Percentiles rank a stretch among this genome's conserved stretches.
These are phyloP conservation scores for Cyanoliseus patagonus DNA, from an alignment of 2,113 vertebrate species.

Conservation along the genomic window DNA sequence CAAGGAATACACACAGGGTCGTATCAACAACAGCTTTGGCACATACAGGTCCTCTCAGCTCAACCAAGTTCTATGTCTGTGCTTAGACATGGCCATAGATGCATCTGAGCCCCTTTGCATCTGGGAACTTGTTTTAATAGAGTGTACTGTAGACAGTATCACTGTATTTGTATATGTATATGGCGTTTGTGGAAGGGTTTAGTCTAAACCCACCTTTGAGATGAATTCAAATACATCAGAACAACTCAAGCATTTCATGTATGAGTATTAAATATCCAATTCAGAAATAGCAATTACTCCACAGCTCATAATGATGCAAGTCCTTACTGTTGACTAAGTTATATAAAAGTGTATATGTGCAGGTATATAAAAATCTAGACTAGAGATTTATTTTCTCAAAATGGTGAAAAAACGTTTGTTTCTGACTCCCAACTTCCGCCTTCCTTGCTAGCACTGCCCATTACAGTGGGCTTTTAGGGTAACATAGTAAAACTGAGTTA, in stretches of 20 bases:
- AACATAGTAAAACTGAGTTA: background rate
- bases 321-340: background rate
- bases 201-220: background rate
- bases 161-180: background rate
- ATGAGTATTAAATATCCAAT: background rate
- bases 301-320: background rate
- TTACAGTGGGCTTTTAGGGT: background rate
- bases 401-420: background rate
- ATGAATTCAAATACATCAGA: background rate
- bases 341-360: too few relatives aligned
- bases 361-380: background rate
- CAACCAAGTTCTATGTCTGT: accelerated
- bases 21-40: accelerated
- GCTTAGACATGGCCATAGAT: accelerated
- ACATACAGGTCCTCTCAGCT: background rate
- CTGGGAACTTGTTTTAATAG: background rate
- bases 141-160: background rate
- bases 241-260: background rate
- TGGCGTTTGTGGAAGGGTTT: background rate
- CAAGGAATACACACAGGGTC: background rate
- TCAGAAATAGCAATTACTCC: background rate
- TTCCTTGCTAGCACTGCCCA: background rate
- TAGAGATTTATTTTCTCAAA: background rate
- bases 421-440: background rate
- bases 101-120: background rate